Conservation (phyloP, 2,797 vertebrate genomes). For the Schizopygopsis malacanthus region DNA sequence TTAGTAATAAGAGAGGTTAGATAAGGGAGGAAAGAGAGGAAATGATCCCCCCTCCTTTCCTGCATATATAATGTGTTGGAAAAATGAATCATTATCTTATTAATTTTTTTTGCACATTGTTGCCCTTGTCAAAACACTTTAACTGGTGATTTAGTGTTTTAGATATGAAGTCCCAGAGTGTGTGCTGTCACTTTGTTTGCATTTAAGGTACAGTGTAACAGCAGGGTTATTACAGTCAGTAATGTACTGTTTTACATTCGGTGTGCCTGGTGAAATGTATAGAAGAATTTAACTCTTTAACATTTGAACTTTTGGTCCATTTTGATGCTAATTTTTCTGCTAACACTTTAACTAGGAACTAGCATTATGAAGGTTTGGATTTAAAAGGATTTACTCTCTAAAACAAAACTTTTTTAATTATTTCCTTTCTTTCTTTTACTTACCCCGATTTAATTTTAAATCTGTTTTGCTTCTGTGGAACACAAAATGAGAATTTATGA, state of each 20-base stretch:
- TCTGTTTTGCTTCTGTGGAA: not conserved
- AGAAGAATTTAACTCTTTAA: not conserved
- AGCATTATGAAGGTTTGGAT: not conserved
- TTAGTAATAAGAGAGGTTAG: conserved; percentile 32
- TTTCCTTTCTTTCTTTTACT: not conserved
- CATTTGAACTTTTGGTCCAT: not conserved
- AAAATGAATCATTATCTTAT: conserved; percentile 40
- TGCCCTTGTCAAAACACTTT: conserved; percentile 33
- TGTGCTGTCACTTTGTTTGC: conserved; percentile 32
- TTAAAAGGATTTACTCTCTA: not conserved
- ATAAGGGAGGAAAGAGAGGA: conserved; percentile 31
- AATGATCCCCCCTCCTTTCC: conserved; percentile 3
- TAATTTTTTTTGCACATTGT: conserved; percentile 35
- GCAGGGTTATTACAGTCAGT: not conserved
- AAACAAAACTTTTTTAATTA: not conserved
- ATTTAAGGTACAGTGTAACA: not conserved
- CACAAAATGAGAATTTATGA: not conserved
- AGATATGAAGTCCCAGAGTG: conserved; percentile 18
- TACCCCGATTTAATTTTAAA: not conserved
- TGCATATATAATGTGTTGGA: conserved; percentile 29
- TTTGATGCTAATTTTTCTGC: not conserved
- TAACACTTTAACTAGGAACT: not conserved
- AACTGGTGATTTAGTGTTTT: conserved; percentile 39
- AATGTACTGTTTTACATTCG: not conserved
- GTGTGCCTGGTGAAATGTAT: not conserved